Evolutionary conservation across 2,888 invertebrate genomes (phyloP), one percentile per base, ranked within the genome.

Genomic region (Clistopyga incitator): DNA sequence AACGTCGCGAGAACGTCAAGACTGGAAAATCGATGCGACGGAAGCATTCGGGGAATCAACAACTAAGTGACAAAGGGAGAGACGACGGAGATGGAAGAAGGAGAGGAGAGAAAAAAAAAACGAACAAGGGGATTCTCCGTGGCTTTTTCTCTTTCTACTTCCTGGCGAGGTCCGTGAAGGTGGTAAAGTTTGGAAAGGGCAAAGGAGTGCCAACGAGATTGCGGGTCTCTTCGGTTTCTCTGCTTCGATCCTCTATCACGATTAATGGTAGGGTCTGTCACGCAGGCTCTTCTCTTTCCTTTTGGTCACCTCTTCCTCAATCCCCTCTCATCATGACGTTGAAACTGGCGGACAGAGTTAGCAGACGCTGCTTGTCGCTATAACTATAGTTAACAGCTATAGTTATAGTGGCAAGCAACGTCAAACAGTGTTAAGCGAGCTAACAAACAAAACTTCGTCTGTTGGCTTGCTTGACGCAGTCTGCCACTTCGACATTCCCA

Each of bases 1-100:
- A 20, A 34, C 74, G 59, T 15, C 59, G 13, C 6, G 56, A 76
- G 50, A 47, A 67, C 56, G 45, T 70, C 71, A 59, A 54, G 45
- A n/a, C 38, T 20, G 81, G 64, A 65, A 81, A 72, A 81, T 81
- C 81, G 77, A 81, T 81, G 71, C 29, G 80, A 61, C 13, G 67
- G 42, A 56, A 61, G 25, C 34, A 70, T 72, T 71, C 72, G 50
- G 25, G 45, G 72, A 72, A 72, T 81, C 67, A 59, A 81, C 67
- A 67, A 77, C 72, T 72, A 50, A 52, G 78, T 61, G 70, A 71
- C 23, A 42, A 52, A 47, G 29, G n/a, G 23, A 50, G 52, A 50
- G 18, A 42, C 23, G 20, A 50, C 18, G 15, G 20, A 29, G 52
- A 61, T 38, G 2, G 50, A 38, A 50, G 61, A n/a, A 42, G 20